phyloP scores from a whole-genome alignment of 2,113 vertebrate genomes.

The Protomyctophum bolini region DNA sequence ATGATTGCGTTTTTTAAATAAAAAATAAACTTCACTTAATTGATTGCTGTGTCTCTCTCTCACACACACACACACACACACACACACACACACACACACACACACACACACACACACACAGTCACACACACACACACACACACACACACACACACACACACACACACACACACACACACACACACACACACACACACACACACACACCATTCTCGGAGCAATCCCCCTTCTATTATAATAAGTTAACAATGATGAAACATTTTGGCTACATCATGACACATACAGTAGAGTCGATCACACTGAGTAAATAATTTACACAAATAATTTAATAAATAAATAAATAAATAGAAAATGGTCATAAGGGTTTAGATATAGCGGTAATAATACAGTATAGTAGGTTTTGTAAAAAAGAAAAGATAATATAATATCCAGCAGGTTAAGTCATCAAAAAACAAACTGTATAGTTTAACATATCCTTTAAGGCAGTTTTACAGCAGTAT shows the following conservation, averaged over 20 bases:
- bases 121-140: no score
- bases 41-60: slow-evolving; percentile 65
- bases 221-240: slow-evolving; percentile 15
- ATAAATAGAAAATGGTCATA: slow-evolving; percentile 91
- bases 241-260: slow-evolving; percentile 40
- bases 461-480: slow-evolving; percentile 71
- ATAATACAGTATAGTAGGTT: slow-evolving; percentile 42
- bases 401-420: slow-evolving; percentile 75
- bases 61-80: no score
- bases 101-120: no score
- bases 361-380: slow-evolving; percentile 79
- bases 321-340: slow-evolving; percentile 86
- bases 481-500: slow-evolving; percentile 91
- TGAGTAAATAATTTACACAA: slow-evolving; percentile 83
- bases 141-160: no score
- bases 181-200: slow-evolving; percentile 4
- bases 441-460: slow-evolving; percentile 57
- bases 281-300: slow-evolving; percentile 68
- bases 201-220: slow-evolving; percentile 34
- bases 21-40: slow-evolving; percentile 38
- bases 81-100: no score
- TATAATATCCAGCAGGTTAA: slow-evolving; percentile 69
- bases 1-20: no score
- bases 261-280: slow-evolving; percentile 81
- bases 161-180: no score